phyloP scores from a whole-genome alignment of 2,797 vertebrate species.

The Emydoidea blandingii region DNA sequence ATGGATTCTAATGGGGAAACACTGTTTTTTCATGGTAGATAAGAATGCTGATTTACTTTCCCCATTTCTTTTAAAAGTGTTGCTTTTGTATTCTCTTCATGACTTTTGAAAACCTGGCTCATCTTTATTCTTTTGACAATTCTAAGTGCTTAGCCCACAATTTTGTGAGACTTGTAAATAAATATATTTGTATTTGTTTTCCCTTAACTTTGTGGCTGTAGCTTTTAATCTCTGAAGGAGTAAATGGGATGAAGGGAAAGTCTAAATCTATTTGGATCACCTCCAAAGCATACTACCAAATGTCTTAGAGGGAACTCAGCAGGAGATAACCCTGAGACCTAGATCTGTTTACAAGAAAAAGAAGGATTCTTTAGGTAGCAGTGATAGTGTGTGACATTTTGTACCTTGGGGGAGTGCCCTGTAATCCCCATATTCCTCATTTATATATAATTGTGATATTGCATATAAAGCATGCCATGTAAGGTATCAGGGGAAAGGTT shows the following conservation, averaged over 20 bases:
- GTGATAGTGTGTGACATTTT: no score
- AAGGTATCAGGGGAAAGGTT: no score
- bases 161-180: background rate
- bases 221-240: background rate
- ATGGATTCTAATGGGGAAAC: background rate
- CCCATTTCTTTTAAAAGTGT: no score
- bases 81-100: background rate
- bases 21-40: background rate
- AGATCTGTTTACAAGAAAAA: background rate
- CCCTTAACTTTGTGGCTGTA: background rate
- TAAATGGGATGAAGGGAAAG: background rate
- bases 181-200: background rate
- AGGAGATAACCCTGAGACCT: background rate
- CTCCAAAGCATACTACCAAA: background rate
- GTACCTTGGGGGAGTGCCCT: no score
- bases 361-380: no score
- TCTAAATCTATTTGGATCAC: background rate
- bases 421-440: no score
- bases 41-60: accelerated
- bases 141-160: background rate
- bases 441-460: no score
- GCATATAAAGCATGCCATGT: no score
- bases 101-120: accelerated
- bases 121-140: background rate
- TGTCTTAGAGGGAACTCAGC: background rate